These are phyloP conservation scores for Psephotus haematonotus DNA, from an alignment of 2,113 vertebrate genomes.

Conservation along the genomic window DNA sequence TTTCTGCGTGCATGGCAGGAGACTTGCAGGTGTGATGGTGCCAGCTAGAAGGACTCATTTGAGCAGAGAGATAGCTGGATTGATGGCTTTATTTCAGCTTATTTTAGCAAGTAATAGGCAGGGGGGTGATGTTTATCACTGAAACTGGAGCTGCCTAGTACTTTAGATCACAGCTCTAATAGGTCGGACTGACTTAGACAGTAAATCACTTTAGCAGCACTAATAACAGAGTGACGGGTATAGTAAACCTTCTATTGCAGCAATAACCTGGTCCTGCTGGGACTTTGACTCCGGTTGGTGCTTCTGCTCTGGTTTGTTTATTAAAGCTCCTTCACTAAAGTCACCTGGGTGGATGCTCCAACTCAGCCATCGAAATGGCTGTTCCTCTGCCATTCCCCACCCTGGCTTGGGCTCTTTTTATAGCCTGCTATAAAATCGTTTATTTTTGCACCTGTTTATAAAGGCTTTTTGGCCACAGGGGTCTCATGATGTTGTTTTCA, in stretches of 20 bases:
- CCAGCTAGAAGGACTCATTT: background rate
- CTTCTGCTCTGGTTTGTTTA: background rate
- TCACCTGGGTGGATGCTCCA: background rate
- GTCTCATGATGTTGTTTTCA: conserved; percentile 49
- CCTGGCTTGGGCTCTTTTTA: conserved; percentile 15
- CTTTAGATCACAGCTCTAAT: conserved; percentile 45
- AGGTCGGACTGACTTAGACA: background rate
- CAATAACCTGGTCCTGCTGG: conserved; percentile 18
- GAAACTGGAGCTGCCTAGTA: conserved; percentile 20
- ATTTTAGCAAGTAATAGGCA: conserved; percentile 36
- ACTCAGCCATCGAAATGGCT: background rate
- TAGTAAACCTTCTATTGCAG: background rate
- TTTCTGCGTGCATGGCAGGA: background rate
- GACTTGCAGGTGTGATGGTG: conserved; percentile 14
- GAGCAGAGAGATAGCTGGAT: background rate
- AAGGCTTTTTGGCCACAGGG: conserved; percentile 16
- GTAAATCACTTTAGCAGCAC: conserved; percentile 47
- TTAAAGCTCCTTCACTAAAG: background rate
- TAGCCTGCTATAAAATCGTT: conserved; percentile 18
- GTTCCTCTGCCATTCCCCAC: conserved; percentile 6
- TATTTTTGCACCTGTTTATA: conserved; percentile 54
- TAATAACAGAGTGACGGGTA: background rate
- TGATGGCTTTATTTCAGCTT: conserved; percentile 38
- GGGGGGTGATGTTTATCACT: conserved; percentile 31
- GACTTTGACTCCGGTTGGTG: background rate